Evolutionary conservation across 2,888 invertebrate species (phyloP).

Genomic region (Dryocosmus kuriphilus): DNA sequence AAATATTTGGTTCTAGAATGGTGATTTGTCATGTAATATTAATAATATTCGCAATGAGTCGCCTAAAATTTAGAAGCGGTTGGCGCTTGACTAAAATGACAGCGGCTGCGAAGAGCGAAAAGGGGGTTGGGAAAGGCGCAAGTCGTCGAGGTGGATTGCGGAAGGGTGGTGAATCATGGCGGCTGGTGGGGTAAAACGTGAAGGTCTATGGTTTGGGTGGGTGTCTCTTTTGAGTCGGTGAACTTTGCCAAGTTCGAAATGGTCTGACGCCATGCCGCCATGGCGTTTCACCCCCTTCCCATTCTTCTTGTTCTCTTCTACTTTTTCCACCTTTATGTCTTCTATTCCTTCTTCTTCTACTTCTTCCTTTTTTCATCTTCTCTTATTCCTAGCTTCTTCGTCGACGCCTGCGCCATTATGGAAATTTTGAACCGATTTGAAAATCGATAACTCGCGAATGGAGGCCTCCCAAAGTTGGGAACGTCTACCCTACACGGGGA

Average conservation of each 20-base stretch:
- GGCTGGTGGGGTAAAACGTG: conserved; percentile 49
- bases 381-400: conserved; percentile 40
- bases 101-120: conserved; percentile 46
- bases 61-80: conserved; percentile 36
- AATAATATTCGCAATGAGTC: conserved; percentile 19
- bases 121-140: conserved; percentile 44
- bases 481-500: conserved; percentile 15
- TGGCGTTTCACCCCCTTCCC: conserved; percentile 59
- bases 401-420: conserved; percentile 70
- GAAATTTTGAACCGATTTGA: conserved; percentile 77
- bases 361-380: conserved; percentile 27
- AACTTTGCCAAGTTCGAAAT: conserved; percentile 75
- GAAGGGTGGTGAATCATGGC: conserved; percentile 32
- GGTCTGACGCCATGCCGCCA: conserved; percentile 63
- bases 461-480: conserved; percentile 50
- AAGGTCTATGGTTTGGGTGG: conserved; percentile 48
- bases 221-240: conserved; percentile 72
- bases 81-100: conserved; percentile 35
- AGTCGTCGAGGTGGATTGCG: conserved; percentile 40
- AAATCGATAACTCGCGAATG: conserved; percentile 73
- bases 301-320: conserved; percentile 26
- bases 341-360: conserved; percentile 10
- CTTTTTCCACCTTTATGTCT: conserved; percentile 39
- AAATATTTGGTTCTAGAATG: not conserved
- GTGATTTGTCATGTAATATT: not conserved